These are phyloP conservation scores for Drosophila paulistorum DNA, from an alignment of 1,140 invertebrate genomes.

Conservation along the genomic window DNA sequence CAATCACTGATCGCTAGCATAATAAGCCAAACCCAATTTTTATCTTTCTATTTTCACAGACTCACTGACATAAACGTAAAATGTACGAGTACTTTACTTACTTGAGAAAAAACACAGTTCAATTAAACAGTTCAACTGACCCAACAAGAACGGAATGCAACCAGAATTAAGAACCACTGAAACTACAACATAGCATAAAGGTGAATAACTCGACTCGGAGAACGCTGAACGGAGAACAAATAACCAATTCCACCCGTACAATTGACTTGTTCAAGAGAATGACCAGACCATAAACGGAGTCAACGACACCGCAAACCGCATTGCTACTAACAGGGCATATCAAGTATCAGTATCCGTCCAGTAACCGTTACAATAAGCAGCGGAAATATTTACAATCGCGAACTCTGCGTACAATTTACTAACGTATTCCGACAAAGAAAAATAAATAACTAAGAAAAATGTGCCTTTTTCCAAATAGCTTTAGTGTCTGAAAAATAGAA, in stretches of 20 bases:
- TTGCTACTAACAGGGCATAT: slow-evolving; percentile 51
- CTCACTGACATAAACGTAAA: slow-evolving; percentile 70
- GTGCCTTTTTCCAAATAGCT: too few relatives aligned
- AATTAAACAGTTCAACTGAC: slow-evolving; percentile 66
- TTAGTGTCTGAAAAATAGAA: too few relatives aligned
- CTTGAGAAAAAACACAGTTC: slow-evolving; percentile 54
- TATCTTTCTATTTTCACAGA: slow-evolving; percentile 80
- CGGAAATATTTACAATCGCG: slow-evolving; percentile 35
- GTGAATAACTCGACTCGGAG: slow-evolving; percentile 49
- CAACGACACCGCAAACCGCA: slow-evolving; percentile 61
- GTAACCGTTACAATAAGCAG: slow-evolving; percentile 46
- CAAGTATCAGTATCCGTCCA: slow-evolving; percentile 33
- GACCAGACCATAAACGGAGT: slow-evolving; percentile 74
- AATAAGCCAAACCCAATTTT: slow-evolving; percentile 71
- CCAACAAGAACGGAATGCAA: slow-evolving; percentile 61
- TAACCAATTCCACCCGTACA: slow-evolving; percentile 53
- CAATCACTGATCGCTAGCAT: slow-evolving; percentile 60
- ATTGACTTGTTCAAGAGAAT: slow-evolving; percentile 60
- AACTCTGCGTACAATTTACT: slow-evolving; percentile 67
- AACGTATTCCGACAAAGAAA: slow-evolving; percentile 67
- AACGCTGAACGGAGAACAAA: slow-evolving; percentile 33
- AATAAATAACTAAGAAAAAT: background rate
- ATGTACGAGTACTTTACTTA: slow-evolving; percentile 77
- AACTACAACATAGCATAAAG: slow-evolving; percentile 35
- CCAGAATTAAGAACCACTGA: slow-evolving; percentile 47